Evolutionary conservation across 1,140 invertebrate genomes (phyloP).

Genomic region (Drosophila parabipectinata): DNA sequence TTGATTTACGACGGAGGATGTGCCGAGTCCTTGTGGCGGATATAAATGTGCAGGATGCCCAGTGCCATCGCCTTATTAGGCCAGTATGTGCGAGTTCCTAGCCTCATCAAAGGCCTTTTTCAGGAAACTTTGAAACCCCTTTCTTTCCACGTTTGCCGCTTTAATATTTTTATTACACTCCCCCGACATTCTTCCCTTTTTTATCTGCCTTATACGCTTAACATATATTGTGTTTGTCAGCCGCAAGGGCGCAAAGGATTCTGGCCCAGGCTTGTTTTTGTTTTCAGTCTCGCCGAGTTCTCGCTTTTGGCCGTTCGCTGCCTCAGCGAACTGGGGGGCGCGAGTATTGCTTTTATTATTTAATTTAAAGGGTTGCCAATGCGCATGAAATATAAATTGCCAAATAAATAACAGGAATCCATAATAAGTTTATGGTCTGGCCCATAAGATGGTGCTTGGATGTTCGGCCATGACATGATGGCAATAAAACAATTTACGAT

Average conservation of each 20-base stretch:
- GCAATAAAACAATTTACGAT: constrained; percentile 58
- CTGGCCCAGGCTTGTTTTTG: constrained; percentile 2
- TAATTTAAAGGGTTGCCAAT: constrained; percentile 56
- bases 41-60: background rate
- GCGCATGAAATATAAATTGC: constrained; percentile 56
- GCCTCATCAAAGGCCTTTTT: constrained; percentile 50
- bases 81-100: constrained; percentile 38
- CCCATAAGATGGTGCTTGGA: constrained; percentile 18
- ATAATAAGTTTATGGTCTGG: constrained; percentile 43
- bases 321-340: constrained; percentile 14
- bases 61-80: constrained; percentile 33
- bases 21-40: constrained; percentile 21
- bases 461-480: constrained; percentile 29
- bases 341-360: constrained; percentile 54
- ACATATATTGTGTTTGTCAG: constrained; percentile 2
- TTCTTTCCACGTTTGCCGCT: constrained; percentile 39
- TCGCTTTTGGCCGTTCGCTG: constrained; percentile 9
- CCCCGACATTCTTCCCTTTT: background rate
- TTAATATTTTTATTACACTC: constrained; percentile 55
- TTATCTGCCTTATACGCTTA: constrained; percentile 41
- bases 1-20: constrained; percentile 57
- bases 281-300: background rate
- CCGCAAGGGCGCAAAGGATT: constrained; percentile 34
- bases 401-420: constrained; percentile 54
- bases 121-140: constrained; percentile 36